phyloP scores from a whole-genome alignment of 2,797 vertebrate species.

The Leptodactylus fallax region DNA sequence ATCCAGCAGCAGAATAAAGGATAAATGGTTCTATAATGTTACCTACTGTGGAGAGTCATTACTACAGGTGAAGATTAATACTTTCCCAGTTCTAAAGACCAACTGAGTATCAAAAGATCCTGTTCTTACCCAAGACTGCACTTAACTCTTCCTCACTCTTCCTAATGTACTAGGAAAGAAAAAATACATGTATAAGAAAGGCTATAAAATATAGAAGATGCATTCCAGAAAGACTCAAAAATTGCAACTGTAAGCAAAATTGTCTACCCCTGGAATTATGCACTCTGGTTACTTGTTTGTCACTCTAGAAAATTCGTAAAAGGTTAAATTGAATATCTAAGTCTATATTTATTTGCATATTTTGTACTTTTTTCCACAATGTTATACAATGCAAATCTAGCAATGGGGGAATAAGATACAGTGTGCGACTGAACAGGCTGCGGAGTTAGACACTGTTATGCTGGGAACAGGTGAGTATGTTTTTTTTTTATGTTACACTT shows the following conservation, averaged over 20 bases:
- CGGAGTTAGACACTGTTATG: too few species aligned
- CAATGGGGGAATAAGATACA: too few species aligned
- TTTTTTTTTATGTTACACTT: too few species aligned
- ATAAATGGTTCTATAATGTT: constrained; percentile 30
- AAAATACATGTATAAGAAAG: neutral
- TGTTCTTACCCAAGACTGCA: neutral
- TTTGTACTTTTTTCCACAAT: too few species aligned
- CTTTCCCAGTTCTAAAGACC: neutral
- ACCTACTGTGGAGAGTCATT: constrained; percentile 5
- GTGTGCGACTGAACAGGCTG: too few species aligned
- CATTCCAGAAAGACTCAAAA: neutral
- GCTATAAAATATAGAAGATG: neutral
- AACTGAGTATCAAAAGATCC: neutral
- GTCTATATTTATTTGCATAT: neutral
- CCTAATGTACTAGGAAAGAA: neutral
- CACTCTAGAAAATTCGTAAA: neutral
- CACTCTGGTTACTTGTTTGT: neutral
- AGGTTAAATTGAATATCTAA: neutral
- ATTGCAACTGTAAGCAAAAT: neutral
- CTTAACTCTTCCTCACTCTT: neutral
- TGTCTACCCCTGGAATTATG: too few species aligned
- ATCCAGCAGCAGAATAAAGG: constrained; percentile 12
- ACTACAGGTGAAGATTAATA: constrained; percentile 17
- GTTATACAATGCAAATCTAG: too few species aligned
- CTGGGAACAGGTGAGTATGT: too few species aligned